Evolutionary conservation across 2,797 vertebrate species (phyloP), one percentile per base, ranked within the genome.

Genomic region (Podarcis lilfordi): DNA sequence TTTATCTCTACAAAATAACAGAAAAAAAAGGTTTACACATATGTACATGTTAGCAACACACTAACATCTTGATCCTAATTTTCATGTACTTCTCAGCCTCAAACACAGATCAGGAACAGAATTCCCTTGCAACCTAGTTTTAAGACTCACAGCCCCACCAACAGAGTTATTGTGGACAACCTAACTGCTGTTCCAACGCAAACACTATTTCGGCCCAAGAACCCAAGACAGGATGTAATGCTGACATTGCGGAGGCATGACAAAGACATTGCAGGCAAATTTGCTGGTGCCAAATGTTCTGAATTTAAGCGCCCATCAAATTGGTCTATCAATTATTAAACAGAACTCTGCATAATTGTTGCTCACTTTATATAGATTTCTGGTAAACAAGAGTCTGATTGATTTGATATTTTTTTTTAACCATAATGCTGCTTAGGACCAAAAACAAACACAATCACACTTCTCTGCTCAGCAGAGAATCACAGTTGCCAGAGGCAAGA

Each of bases 311-410:
- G 1, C 64, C 43, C 45, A 21, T 79, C 72, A 77, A 86, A 86
- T 37, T 71, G 35, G 21, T 7, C 35, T 69, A 80, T 80, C 32
- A 80, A 72, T 86, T 86, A 86, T 80, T 80, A 55, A 80, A 50
- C 85, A 72, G 77, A 59, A 27, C 45, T 80, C 64, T 80, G 43
- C 23, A 86, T 86, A 86, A 59, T 79, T 59, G 68, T 80, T 2
- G 9, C 43, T 80, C n/a, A 43, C 75, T 59, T 71, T 43, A 55
- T 29, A 79, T 19, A 55, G 15, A 45, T n/a, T 59, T 72, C 45
- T 61, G 77, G 77, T 29, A 35, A 72, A 45, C 66, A 80, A 40
- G 19, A 37, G 23, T 35, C 66, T 72, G 45, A 86, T 59, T 69
- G 68, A 72, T 32, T 32, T 35, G 69, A 72, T 13, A 5, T 35